Evolutionary conservation across 2,797 vertebrate species (phyloP).

Genomic region (Peromyscus nudipes): DNA sequence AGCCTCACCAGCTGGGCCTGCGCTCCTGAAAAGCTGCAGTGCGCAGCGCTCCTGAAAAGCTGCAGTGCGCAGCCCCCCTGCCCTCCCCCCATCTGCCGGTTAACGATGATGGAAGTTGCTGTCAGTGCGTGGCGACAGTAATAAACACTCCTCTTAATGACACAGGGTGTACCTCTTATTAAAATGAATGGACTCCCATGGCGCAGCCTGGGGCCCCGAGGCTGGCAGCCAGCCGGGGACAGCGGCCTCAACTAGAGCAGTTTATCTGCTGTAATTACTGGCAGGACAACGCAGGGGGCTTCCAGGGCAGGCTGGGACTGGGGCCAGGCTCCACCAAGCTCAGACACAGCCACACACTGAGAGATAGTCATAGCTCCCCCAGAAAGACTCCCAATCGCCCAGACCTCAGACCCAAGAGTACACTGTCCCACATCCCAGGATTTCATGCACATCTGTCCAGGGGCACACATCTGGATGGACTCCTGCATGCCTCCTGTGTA

Average conservation of each 20-base stretch:
- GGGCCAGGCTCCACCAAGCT: not conserved
- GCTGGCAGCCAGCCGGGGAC: slow-evolving; percentile 86
- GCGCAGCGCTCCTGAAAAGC: no score
- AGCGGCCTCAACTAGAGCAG: slow-evolving; percentile 84
- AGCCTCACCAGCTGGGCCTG: slow-evolving; percentile 77
- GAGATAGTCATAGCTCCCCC: not conserved
- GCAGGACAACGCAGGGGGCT: slow-evolving; percentile 76
- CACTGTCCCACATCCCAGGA: not conserved
- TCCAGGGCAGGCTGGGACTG: slow-evolving; percentile 61
- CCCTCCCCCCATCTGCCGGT: slow-evolving; percentile 87
- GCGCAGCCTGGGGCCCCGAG: slow-evolving; percentile 85
- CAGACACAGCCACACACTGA: not conserved
- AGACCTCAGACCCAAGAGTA: not conserved
- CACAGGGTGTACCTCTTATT: slow-evolving; percentile 92
- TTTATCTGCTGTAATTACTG: slow-evolving; percentile 89
- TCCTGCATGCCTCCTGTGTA: not conserved
- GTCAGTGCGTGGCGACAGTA: slow-evolving; percentile 89
- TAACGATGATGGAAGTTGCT: slow-evolving; percentile 92
- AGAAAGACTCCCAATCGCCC: not conserved
- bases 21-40: slow-evolving; percentile 73
- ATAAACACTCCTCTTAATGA: slow-evolving; percentile 93
- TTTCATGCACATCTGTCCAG: not conserved
- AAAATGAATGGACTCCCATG: slow-evolving; percentile 91
- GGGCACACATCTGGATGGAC: not conserved
- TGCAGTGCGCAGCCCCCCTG: slow-evolving; percentile 69